These are phyloP conservation scores for Nipponacmea schrenckii DNA, from an alignment of 2,888 invertebrate genomes.

Conservation along the genomic window DNA sequence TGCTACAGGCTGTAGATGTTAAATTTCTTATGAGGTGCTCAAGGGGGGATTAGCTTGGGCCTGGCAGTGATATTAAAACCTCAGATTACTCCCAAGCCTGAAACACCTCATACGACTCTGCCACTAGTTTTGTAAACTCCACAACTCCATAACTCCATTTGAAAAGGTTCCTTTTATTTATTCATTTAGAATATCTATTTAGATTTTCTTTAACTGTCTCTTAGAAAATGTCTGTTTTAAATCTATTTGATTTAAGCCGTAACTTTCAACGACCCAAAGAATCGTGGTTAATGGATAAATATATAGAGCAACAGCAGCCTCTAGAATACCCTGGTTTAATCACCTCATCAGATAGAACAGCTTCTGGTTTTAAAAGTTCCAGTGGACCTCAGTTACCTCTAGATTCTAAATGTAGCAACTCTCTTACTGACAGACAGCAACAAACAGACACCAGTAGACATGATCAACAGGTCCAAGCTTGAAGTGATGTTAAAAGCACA, in stretches of 20 bases:
- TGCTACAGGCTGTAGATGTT: no score
- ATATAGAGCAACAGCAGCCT: conserved; percentile 56
- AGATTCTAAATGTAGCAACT: not conserved
- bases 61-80: no score
- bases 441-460: not conserved
- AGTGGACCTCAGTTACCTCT: not conserved
- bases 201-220: conserved; percentile 25
- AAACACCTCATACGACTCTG: no score
- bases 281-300: conserved; percentile 61
- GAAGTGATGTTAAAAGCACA: not conserved
- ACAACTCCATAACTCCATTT: no score
- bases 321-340: not conserved
- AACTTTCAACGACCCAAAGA: conserved; percentile 57
- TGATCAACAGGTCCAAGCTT: not conserved
- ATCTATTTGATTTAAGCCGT: conserved; percentile 64
- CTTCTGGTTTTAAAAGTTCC: not conserved
- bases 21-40: no score
- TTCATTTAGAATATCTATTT: no score
- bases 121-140: no score
- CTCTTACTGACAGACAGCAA: not conserved
- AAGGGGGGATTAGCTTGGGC: no score
- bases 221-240: conserved; percentile 63
- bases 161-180: no score
- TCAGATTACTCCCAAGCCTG: no score
- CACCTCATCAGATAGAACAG: not conserved